Conservation (phyloP, 2,888 invertebrate genomes). For the Loripinus fragilis region DNA sequence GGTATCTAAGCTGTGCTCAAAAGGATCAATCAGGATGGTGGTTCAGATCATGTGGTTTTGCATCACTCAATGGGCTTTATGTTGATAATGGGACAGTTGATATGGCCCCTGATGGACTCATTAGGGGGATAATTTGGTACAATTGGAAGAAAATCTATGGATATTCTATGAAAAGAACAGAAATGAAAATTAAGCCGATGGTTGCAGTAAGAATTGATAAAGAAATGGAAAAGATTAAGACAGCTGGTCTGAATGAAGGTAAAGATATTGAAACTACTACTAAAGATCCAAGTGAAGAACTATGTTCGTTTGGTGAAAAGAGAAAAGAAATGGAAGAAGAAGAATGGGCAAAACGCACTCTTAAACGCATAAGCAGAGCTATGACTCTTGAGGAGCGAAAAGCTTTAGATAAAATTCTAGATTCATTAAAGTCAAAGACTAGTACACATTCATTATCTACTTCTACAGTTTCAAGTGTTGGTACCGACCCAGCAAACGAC, state of each 20-base stretch:
- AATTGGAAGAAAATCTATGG: conserved; percentile 71
- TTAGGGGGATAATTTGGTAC: conserved; percentile 76
- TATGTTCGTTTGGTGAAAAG: background rate
- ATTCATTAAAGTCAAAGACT: no score
- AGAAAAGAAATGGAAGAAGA: background rate
- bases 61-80: conserved; percentile 76
- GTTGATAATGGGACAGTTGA: conserved; percentile 54
- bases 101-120: conserved; percentile 68
- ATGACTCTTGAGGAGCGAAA: background rate
- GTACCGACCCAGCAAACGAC: no score
- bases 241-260: background rate
- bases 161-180: conserved; percentile 71
- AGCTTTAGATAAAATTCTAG: background rate
- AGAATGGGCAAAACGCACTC: background rate
- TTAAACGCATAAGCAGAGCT: background rate
- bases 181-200: conserved; percentile 75
- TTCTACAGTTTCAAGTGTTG: no score
- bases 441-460: no score
- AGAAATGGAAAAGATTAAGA: conserved; percentile 28
- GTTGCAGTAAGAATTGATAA: conserved; percentile 58
- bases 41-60: conserved; percentile 75
- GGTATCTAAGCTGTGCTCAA: conserved; percentile 73
- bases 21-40: conserved; percentile 79
- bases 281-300: background rate
- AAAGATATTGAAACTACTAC: background rate